A percentile compares a stretch with the other conserved stretches of the same genome.
Evolutionary conservation across 53 echinoderm and acorn worm genomes (phyloP).

Genomic region (Holothuria leucospilota): DNA sequence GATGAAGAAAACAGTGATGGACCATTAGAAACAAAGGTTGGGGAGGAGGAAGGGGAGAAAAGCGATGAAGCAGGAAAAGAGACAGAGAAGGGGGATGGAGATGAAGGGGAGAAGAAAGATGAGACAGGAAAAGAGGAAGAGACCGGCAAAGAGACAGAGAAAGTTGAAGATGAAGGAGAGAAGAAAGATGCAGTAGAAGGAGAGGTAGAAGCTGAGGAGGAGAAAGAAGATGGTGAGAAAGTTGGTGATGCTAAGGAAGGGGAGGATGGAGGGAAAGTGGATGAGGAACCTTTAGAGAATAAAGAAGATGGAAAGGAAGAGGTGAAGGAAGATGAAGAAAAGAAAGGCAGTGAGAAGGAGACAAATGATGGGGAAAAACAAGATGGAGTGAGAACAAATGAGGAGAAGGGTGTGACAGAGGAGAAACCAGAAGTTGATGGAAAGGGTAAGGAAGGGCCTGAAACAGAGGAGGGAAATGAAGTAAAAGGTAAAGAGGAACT

Average conservation of each 20-base stretch:
- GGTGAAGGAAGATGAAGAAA: not conserved
- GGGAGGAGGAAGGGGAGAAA: not conserved
- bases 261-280: not conserved
- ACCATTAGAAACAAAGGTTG: not conserved
- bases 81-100: not conserved
- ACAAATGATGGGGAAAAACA: not conserved
- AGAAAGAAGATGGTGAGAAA: not conserved
- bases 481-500: not conserved
- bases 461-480: not conserved
- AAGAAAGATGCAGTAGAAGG: not conserved
- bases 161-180: not conserved
- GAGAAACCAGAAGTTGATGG: not conserved
- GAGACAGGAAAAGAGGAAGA: not conserved
- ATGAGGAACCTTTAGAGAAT: not conserved
- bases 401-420: not conserved
- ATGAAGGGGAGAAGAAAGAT: not conserved
- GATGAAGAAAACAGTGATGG: not conserved
- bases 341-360: not conserved
- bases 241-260: not conserved
- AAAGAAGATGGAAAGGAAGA: not conserved
- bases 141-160: not conserved
- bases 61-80: not conserved
- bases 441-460: no score
- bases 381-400: not conserved
- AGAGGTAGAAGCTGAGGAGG: not conserved